Conservation (phyloP, 2,888 invertebrate genomes). For the Agrotis puta region DNA sequence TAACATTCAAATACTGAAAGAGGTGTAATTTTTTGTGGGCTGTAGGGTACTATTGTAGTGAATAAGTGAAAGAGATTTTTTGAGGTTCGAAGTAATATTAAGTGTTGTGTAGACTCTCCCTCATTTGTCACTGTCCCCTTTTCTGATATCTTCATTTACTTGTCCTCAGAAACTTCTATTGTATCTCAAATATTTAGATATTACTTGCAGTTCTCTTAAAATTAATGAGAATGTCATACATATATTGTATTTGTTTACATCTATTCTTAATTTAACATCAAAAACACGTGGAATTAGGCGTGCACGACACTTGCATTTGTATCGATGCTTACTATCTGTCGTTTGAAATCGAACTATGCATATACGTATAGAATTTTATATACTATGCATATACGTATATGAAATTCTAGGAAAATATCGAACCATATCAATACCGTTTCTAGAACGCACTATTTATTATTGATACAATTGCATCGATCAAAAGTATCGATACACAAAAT, state of each 20-base stretch:
- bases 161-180: constrained; percentile 18
- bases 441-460: too few species aligned
- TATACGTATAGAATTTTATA: too few species aligned
- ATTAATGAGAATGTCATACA: constrained; percentile 14
- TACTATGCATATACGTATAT: too few species aligned
- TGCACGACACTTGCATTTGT: too few species aligned
- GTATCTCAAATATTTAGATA: constrained; percentile 29
- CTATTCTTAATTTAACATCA: constrained; percentile 18
- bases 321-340: too few species aligned
- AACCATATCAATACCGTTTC: too few species aligned
- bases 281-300: neutral
- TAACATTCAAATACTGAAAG: neutral
- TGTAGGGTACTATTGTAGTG: constrained; percentile 14
- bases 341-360: neutral
- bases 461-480: too few species aligned
- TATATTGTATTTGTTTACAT: constrained; percentile 8
- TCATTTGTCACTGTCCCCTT: constrained; percentile 55
- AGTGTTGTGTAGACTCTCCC: constrained; percentile 29
- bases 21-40: neutral
- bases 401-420: too few species aligned
- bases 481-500: too few species aligned
- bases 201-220: constrained; percentile 31
- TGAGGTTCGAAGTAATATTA: constrained; percentile 19
- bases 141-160: constrained; percentile 28
- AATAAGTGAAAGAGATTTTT: constrained; percentile 35